Evolutionary conservation across 2,888 invertebrate species (phyloP).

Genomic region (Molanna angustata): DNA sequence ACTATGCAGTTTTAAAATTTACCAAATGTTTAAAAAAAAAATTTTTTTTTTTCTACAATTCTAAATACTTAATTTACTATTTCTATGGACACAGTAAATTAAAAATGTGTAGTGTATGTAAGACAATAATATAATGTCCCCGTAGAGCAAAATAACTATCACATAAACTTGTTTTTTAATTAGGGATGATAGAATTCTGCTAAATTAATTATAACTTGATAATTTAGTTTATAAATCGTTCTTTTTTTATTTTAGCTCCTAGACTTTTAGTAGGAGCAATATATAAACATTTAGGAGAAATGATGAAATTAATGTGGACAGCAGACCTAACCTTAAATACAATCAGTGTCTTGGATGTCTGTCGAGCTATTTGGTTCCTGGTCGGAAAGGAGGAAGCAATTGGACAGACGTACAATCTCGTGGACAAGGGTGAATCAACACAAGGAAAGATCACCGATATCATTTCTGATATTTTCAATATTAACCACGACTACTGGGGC

Average conservation of each 20-base stretch:
- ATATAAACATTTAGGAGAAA: slow-evolving; percentile 83
- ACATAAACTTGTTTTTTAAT: no score
- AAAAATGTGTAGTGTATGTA: no score
- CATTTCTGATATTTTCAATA: slow-evolving; percentile 78
- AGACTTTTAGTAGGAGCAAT: slow-evolving; percentile 83
- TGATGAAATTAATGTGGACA: slow-evolving; percentile 91
- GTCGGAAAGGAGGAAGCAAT: slow-evolving; percentile 51
- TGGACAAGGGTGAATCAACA: slow-evolving; percentile 78
- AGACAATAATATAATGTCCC: no score
- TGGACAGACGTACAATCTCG: slow-evolving; percentile 74
- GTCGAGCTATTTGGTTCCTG: slow-evolving; percentile 76
- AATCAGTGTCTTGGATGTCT: slow-evolving; percentile 82
- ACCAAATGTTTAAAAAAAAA: no score
- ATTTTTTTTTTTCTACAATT: no score
- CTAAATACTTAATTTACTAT: no score
- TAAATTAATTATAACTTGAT: no score
- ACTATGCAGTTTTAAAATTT: no score
- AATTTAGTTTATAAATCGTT: no score
- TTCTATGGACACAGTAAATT: no score
- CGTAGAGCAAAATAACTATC: no score
- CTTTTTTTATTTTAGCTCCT: slow-evolving; percentile 71
- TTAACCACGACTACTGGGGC: slow-evolving; percentile 86
- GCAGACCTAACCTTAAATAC: slow-evolving; percentile 82
- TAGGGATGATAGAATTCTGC: no score
- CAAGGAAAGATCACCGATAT: slow-evolving; percentile 82